phyloP scores from a whole-genome alignment of 2,888 invertebrate species.

The Galerucella nymphaeae region DNA sequence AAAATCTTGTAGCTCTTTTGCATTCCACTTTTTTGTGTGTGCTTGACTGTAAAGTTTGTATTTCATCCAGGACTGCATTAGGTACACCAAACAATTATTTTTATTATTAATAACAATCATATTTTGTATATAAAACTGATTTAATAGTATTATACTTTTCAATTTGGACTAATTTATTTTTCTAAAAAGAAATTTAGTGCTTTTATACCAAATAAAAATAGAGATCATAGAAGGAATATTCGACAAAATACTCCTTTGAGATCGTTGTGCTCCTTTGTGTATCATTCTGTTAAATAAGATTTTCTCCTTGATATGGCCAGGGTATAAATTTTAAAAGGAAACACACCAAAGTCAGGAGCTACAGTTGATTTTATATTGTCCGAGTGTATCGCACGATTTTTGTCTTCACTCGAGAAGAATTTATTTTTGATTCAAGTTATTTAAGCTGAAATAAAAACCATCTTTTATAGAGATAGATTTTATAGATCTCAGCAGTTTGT shows the following conservation, averaged over 20 bases:
- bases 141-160: neutral
- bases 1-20: no score
- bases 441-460: neutral
- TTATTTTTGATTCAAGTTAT: neutral
- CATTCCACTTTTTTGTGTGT: no score
- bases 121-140: no score
- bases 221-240: constrained; percentile 39
- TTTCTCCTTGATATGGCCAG: constrained; percentile 43
- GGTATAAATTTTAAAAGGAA: constrained; percentile 27
- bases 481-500: neutral
- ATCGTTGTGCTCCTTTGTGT: constrained; percentile 46
- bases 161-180: neutral
- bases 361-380: constrained; percentile 31
- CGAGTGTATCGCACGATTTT: neutral
- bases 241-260: constrained; percentile 38
- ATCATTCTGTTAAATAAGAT: constrained; percentile 49
- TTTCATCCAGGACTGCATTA: no score
- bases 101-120: no score
- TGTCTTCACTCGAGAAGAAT: neutral
- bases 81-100: no score
- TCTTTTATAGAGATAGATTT: neutral
- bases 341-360: constrained; percentile 19
- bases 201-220: constrained; percentile 31
- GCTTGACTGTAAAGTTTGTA: no score
- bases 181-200: neutral